Evolutionary conservation across 2,888 invertebrate genomes (phyloP).

Genomic region (Bombylius discolor): DNA sequence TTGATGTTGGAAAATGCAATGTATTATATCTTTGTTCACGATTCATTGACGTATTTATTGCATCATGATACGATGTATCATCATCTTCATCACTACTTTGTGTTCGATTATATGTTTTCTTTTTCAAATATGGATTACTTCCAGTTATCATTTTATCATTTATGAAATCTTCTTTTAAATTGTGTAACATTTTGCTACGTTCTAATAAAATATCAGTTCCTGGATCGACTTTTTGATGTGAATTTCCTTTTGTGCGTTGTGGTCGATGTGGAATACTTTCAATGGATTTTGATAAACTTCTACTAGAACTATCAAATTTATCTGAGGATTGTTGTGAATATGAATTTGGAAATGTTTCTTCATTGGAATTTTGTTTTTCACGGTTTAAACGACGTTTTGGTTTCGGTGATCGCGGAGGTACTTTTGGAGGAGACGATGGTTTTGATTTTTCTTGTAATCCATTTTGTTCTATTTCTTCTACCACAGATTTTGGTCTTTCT

Average conservation of each 20-base stretch:
- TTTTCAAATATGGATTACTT: constrained; percentile 34
- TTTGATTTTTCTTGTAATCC: neutral
- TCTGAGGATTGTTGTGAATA: neutral
- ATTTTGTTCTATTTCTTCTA: neutral
- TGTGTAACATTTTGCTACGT: constrained; percentile 31
- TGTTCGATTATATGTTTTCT: constrained; percentile 5
- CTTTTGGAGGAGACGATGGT: neutral
- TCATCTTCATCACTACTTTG: neutral
- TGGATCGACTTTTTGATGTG: constrained; percentile 19
- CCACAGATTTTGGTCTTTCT: neutral
- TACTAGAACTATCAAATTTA: neutral
- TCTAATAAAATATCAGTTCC: constrained; percentile 29
- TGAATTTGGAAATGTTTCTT: neutral
- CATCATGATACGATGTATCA: neutral
- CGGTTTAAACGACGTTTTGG: neutral
- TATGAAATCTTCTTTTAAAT: constrained; percentile 34
- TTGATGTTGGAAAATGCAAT: constrained; percentile 1
- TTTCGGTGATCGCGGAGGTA: constrained; percentile 3
- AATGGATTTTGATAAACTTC: constrained; percentile 7
- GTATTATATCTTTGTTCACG: neutral
- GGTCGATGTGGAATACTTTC: constrained; percentile 16
- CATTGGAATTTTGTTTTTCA: neutral
- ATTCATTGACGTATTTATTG: neutral
- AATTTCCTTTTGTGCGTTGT: constrained; percentile 11
- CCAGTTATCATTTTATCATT: constrained; percentile 30